Evolutionary conservation across 1,140 invertebrate species (phyloP).

Genomic region (Batillaria attramentaria): DNA sequence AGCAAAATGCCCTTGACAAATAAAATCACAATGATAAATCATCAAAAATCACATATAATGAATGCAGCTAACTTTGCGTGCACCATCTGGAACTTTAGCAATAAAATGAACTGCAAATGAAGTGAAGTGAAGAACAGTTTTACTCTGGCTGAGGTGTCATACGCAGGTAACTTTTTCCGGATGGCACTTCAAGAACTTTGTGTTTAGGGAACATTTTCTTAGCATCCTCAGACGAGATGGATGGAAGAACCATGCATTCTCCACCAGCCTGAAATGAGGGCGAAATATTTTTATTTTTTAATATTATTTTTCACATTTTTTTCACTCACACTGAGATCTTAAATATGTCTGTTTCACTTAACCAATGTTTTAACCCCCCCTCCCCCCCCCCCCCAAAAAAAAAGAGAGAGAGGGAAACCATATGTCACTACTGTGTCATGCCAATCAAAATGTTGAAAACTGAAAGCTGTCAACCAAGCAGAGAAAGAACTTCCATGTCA

Average conservation of each 20-base stretch:
- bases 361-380: no score
- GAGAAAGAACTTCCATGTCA: no score
- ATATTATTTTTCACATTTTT: no score
- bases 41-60: neutral
- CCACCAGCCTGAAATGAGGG: constrained; percentile 80
- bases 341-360: neutral
- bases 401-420: neutral
- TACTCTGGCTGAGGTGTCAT: constrained; percentile 76
- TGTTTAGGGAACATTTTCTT: constrained; percentile 80
- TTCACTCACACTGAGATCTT: neutral
- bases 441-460: no score
- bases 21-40: neutral
- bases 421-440: neutral
- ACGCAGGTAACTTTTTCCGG: constrained; percentile 84
- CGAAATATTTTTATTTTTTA: no score
- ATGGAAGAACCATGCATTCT: constrained; percentile 87
- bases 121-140: neutral
- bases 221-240: constrained; percentile 81
- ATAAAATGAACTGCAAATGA: neutral
- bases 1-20: neutral
- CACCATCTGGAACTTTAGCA: neutral
- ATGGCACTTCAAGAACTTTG: constrained; percentile 83
- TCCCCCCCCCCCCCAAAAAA: no score
- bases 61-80: neutral
- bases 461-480: no score